Conservation (phyloP, 2,888 invertebrate genomes). For the Mycalesis mineus region DNA sequence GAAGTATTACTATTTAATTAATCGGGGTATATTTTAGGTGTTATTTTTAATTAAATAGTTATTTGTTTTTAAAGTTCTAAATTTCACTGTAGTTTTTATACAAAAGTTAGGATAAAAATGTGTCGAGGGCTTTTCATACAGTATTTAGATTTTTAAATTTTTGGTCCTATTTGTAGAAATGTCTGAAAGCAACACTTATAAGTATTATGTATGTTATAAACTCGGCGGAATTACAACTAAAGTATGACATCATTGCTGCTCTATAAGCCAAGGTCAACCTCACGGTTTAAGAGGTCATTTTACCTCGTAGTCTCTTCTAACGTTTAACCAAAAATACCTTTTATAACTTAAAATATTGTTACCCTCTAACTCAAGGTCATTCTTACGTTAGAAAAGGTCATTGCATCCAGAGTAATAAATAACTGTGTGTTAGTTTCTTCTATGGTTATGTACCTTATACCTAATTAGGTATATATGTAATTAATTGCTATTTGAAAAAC, state of each 20-base stretch:
- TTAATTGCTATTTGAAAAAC: too few species aligned
- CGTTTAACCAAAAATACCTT: neutral
- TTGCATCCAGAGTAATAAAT: too few species aligned
- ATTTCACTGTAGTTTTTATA: neutral
- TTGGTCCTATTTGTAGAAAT: too few species aligned
- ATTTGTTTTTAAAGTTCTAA: neutral
- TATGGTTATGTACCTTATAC: too few species aligned
- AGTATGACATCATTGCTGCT: constrained; percentile 33
- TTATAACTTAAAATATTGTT: neutral
- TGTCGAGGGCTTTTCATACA: too few species aligned
- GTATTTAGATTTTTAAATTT: too few species aligned
- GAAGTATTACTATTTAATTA: constrained; percentile 8
- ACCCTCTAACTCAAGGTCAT: constrained; percentile 26
- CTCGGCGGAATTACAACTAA: neutral
- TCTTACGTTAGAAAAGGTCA: constrained; percentile 18
- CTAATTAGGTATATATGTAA: too few species aligned
- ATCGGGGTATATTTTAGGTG: neutral
- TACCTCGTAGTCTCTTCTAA: neutral
- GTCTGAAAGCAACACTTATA: neutral
- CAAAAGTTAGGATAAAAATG: neutral
- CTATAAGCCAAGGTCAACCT: constrained; percentile 28
- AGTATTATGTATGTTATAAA: neutral
- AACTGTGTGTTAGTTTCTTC: too few species aligned
- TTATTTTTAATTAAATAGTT: neutral
- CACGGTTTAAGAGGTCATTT: constrained; percentile 19